Base-by-base conservation (phyloP, 2,113 vertebrate genomes). In the Salvelinus namaycush region DNA sequence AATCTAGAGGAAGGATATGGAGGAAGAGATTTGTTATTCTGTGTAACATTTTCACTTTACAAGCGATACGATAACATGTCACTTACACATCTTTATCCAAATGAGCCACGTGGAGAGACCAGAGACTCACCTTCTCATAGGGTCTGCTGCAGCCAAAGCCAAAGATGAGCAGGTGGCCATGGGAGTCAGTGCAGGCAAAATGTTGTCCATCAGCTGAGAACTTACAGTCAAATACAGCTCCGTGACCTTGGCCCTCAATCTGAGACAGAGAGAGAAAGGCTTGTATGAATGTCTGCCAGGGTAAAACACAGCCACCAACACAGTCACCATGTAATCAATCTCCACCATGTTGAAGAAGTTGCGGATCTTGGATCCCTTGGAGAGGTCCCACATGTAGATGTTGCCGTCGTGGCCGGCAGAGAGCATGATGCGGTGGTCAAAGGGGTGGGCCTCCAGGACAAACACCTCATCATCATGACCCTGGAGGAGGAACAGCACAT, bases 191-290 rank as follows among this genome's bases (percentile, higher is more conserved):
- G 88, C 98, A 99, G 84, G 96, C 95, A 85, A 99, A 99, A 93
- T 99, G 96, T 81, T 99, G 97, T 69, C 97, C 98, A 87, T 99
- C 97, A 72, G 94, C 92, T 20, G 98, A 99, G 92, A 99, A 98
- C 93, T 99, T 99, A 93, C 98, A 99, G 87, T 99, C 98, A 90
- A 95, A 99, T 80, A 99, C 97, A 76, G 97, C 97, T 84, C 97
- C 97, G 0, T 99, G 98, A 79, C 98, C 98, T 92, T 99, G 98
- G 71, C 98, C 97, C 90, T 99, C 98, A 76, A 99, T 99, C 98
- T 99, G 93, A 67, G 39, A 44, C 39, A 44, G 27, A 67, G 2
- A 27, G 29, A 26, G 29, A 22, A 31, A 14, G 26, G 64, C 24
- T 9, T 13, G 27, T 29, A 4, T 62, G 29, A 18, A 11, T 22